Evolutionary conservation across 2,113 vertebrate species (phyloP).

Genomic region (Tapirus terrestris): DNA sequence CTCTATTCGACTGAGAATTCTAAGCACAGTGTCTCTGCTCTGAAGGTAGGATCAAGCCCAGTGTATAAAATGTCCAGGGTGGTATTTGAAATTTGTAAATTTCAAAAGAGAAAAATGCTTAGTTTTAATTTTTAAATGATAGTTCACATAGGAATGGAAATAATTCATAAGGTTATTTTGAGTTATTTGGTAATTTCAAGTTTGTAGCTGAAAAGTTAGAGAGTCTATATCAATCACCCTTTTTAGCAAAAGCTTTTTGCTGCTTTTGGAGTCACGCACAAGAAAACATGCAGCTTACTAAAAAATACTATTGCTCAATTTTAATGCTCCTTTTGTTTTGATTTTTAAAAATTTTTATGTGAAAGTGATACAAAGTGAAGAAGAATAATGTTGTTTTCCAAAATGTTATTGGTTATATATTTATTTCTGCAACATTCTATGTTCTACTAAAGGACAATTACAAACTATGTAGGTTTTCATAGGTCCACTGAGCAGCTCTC

Average conservation of each 20-base stretch:
- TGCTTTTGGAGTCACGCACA: neutral
- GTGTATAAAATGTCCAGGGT: neutral
- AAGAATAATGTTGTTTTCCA: neutral
- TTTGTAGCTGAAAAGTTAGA: neutral
- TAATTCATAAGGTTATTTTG: slow-evolving; percentile 5
- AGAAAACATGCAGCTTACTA: neutral
- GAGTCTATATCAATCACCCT: neutral
- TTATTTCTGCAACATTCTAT: neutral
- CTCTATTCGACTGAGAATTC: neutral
- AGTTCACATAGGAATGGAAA: neutral
- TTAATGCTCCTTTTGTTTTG: neutral
- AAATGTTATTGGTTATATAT: neutral
- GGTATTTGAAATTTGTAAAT: slow-evolving; percentile 7
- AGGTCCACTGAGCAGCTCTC: neutral
- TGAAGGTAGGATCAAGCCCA: neutral
- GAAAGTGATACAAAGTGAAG: slow-evolving; percentile 10
- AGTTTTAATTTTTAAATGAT: neutral
- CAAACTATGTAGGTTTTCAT: neutral
- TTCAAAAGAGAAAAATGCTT: slow-evolving; percentile 23
- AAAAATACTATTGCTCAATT: neutral
- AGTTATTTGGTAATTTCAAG: neutral
- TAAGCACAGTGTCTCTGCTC: neutral
- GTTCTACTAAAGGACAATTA: neutral
- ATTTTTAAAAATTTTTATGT: neutral
- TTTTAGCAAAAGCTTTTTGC: neutral